Conservation (phyloP, 2,113 vertebrate genomes). For the Urocolius indicus region DNA sequence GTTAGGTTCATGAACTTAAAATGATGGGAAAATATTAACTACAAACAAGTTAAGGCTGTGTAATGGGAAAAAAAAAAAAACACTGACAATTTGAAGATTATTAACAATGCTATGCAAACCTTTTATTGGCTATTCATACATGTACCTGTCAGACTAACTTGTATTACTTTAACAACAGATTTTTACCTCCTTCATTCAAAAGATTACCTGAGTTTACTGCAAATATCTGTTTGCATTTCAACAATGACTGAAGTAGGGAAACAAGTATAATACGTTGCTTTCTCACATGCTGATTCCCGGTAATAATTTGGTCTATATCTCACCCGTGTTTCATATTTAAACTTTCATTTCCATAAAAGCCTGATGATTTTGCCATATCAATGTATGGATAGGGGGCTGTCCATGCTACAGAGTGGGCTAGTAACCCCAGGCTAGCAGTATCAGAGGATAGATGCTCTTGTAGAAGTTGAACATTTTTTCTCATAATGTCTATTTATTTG, state of each 20-base stretch:
- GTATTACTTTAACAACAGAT: neutral
- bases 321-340: neutral
- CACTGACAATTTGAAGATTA: neutral
- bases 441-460: neutral
- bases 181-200: neutral
- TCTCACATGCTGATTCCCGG: neutral
- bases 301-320: neutral
- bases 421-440: neutral
- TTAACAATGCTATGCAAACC: neutral
- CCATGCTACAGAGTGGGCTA: neutral
- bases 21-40: neutral
- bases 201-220: neutral
- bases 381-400: neutral
- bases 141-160: neutral
- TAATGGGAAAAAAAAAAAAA: too few relatives aligned
- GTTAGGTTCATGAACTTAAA: neutral
- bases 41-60: neutral
- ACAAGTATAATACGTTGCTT: neutral
- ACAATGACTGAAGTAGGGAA: neutral
- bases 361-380: neutral
- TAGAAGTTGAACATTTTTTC: neutral
- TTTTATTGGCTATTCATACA: neutral
- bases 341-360: neutral
- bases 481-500: neutral
- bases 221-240: neutral